A percentile compares a stretch with the other conserved stretches of the same genome.
These are phyloP conservation scores for Trichopoda pennipes DNA, from an alignment of 2,888 invertebrate species.

Conservation along the genomic window DNA sequence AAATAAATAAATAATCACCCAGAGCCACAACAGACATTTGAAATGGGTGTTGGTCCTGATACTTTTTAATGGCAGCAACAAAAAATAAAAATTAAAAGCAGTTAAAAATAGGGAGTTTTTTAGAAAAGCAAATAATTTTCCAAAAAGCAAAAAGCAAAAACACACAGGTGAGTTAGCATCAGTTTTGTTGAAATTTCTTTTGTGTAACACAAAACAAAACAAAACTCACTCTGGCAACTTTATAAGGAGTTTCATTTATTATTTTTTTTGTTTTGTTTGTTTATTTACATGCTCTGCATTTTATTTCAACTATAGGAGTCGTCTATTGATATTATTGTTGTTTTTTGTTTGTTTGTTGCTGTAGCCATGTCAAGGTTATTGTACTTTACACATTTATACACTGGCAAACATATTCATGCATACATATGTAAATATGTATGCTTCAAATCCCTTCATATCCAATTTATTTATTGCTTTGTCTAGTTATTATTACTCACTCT, in stretches of 20 bases:
- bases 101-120: constrained; percentile 21
- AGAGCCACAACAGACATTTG: constrained; percentile 20
- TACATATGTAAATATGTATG: neutral
- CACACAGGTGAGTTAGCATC: constrained; percentile 26
- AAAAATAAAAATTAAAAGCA: neutral
- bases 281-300: constrained; percentile 41
- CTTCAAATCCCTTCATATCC: neutral
- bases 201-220: neutral
- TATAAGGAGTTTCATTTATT: constrained; percentile 13
- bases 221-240: constrained; percentile 44
- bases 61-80: constrained; percentile 15
- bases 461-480: neutral
- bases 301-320: constrained; percentile 2
- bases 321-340: constrained; percentile 15
- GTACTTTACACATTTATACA: constrained; percentile 57
- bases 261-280: too few species aligned
- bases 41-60: constrained; percentile 63
- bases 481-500: neutral
- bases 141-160: too few species aligned
- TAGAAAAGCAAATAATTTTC: neutral
- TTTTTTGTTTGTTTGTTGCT: constrained; percentile 38
- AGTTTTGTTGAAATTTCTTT: constrained; percentile 15
- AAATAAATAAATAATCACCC: constrained; percentile 12
- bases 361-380: constrained; percentile 68
- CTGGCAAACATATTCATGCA: neutral